Evolutionary conservation across 2,888 invertebrate genomes (phyloP).

Genomic region (Entomobrya proxima): DNA sequence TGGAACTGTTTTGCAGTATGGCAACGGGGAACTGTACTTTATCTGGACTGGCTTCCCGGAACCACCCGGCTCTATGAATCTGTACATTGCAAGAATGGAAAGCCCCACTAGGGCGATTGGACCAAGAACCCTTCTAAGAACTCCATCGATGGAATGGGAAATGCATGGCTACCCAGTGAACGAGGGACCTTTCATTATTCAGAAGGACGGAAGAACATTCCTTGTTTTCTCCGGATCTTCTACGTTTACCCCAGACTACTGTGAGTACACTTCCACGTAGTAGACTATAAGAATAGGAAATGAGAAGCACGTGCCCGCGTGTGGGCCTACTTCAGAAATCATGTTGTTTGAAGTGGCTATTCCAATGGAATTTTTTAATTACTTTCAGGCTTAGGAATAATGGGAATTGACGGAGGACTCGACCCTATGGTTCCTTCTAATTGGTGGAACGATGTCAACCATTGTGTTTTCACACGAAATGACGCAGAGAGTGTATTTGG

Average conservation of each 20-base stretch:
- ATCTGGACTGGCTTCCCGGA: slow-evolving; percentile 72
- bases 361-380: neutral
- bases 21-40: slow-evolving; percentile 69
- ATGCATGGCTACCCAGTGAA: slow-evolving; percentile 69
- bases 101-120: slow-evolving; percentile 62
- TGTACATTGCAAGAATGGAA: slow-evolving; percentile 73
- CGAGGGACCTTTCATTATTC: slow-evolving; percentile 72
- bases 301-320: too few species aligned
- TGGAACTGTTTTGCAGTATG: slow-evolving; percentile 71
- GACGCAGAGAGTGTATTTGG: slow-evolving; percentile 71
- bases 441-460: slow-evolving; percentile 72
- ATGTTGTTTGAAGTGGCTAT: too few species aligned
- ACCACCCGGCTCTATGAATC: slow-evolving; percentile 66
- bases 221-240: slow-evolving; percentile 71
- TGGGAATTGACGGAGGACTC: slow-evolving; percentile 67
- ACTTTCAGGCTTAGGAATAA: slow-evolving; percentile 67
- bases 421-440: slow-evolving; percentile 70
- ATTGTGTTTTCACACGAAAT: slow-evolving; percentile 71
- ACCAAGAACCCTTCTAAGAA: slow-evolving; percentile 63
- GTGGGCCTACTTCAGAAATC: too few species aligned
- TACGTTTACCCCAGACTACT: slow-evolving; percentile 73
- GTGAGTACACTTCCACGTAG: too few species aligned
- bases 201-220: slow-evolving; percentile 68
- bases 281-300: neutral
- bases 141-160: slow-evolving; percentile 72